Conservation (phyloP, 1,140 invertebrate species). For the Cyclina sinensis region DNA sequence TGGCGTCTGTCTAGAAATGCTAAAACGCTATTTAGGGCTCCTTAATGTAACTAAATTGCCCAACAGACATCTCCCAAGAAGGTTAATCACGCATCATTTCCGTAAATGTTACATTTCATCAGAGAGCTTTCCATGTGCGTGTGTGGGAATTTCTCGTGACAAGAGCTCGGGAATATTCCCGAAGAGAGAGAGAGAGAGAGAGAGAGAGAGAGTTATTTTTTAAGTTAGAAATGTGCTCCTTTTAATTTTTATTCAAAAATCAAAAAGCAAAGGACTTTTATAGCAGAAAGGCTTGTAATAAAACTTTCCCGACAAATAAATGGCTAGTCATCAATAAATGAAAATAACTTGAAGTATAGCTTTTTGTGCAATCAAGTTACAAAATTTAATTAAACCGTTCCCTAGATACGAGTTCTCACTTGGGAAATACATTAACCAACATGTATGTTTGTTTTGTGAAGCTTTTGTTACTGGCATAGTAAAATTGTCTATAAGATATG, state of each 20-base stretch:
- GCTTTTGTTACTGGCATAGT: not conserved
- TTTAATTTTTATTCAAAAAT: too few species aligned
- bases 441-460: not conserved
- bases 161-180: not conserved
- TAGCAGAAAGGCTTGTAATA: too few species aligned
- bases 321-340: too few species aligned
- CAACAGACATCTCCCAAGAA: not conserved
- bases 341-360: too few species aligned
- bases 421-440: not conserved
- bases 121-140: not conserved
- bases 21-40: not conserved
- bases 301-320: too few species aligned
- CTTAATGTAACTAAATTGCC: constrained; percentile 22
- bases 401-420: not conserved
- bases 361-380: too few species aligned
- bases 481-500: too few species aligned
- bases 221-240: too few species aligned
- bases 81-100: constrained; percentile 13
- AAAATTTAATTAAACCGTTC: not conserved
- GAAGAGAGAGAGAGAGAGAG: too few species aligned
- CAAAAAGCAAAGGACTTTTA: too few species aligned
- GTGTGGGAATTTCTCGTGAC: not conserved
- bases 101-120: not conserved
- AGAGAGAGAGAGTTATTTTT: too few species aligned
- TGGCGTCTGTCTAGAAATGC: not conserved